These are phyloP conservation scores for Leptopilina drosophilae DNA, from an alignment of 2,888 invertebrate genomes.

Conservation along the genomic window DNA sequence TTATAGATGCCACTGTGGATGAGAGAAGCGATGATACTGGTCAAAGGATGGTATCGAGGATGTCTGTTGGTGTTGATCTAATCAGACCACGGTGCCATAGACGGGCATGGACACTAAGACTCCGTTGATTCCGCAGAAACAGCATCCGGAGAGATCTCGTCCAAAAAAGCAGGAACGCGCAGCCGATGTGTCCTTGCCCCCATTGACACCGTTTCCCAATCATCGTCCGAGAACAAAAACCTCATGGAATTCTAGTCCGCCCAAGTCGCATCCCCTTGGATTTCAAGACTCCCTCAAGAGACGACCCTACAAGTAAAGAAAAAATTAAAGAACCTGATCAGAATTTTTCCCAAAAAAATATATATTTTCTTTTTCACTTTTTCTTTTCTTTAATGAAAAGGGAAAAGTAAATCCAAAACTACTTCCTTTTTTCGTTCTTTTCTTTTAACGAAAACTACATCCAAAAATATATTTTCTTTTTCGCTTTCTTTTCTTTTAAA, in stretches of 20 bases:
- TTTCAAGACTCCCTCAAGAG: constrained; percentile 64
- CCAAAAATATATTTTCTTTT: too few species aligned
- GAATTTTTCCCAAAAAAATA: neutral
- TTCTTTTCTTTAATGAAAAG: too few species aligned
- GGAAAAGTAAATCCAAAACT: too few species aligned
- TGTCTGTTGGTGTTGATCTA: constrained; percentile 60
- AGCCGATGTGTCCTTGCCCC: constrained; percentile 71
- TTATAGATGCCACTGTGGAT: constrained; percentile 27
- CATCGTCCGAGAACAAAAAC: constrained; percentile 58
- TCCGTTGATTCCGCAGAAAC: constrained; percentile 72
- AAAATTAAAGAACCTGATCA: neutral
- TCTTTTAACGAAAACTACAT: too few species aligned
- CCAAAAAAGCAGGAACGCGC: constrained; percentile 62
- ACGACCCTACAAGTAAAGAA: constrained; percentile 70
- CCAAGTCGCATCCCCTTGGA: constrained; percentile 46
- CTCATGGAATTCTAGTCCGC: constrained; percentile 57
- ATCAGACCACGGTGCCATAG: constrained; percentile 62
- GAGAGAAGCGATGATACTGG: constrained; percentile 58
- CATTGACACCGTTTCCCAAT: constrained; percentile 66
- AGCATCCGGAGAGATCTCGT: constrained; percentile 68
- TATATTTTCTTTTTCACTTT: neutral
- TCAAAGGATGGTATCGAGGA: constrained; percentile 60
- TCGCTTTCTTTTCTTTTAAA: too few species aligned
- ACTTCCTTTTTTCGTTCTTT: too few species aligned
- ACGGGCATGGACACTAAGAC: constrained; percentile 76